phyloP scores from a whole-genome alignment of 2,797 vertebrate species.

The Sebastes jordani region DNA sequence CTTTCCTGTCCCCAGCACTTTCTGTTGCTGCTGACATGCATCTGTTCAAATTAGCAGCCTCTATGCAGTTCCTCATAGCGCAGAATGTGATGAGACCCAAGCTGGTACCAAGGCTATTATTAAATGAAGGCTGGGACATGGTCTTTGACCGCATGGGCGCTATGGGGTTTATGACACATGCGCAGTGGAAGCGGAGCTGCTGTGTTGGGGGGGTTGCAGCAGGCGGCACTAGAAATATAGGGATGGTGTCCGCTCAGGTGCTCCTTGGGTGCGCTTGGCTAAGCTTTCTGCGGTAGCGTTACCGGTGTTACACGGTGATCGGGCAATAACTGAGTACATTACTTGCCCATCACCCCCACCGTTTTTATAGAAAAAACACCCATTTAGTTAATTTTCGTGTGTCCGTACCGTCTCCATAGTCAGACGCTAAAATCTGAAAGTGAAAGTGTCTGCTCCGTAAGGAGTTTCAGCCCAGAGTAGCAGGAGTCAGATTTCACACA shows the following conservation, averaged over 20 bases:
- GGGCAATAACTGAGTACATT: no score
- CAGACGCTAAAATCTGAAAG: no score
- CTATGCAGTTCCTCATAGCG: conserved; percentile 18
- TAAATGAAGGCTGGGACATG: neutral
- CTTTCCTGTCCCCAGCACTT: conserved; percentile 32
- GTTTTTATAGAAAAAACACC: no score
- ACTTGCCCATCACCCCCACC: no score
- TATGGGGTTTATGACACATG: neutral
- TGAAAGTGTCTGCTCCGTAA: no score
- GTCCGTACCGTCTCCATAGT: no score
- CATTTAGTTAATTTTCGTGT: no score
- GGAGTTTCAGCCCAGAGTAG: no score
- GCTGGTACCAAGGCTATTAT: neutral
- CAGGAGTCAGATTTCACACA: no score
- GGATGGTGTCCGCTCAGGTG: neutral
- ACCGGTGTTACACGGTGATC: no score
- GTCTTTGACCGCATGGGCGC: neutral
- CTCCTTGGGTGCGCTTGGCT: no score
- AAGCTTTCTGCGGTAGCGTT: no score
- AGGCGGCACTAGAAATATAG: neutral
- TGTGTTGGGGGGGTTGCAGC: neutral
- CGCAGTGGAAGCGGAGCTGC: neutral
- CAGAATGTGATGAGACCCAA: conserved; percentile 1
- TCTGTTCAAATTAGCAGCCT: conserved; percentile 51
- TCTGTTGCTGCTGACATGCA: conserved; percentile 50